Conservation (phyloP, 2,888 invertebrate species). For the Plagiodera versicolora region DNA sequence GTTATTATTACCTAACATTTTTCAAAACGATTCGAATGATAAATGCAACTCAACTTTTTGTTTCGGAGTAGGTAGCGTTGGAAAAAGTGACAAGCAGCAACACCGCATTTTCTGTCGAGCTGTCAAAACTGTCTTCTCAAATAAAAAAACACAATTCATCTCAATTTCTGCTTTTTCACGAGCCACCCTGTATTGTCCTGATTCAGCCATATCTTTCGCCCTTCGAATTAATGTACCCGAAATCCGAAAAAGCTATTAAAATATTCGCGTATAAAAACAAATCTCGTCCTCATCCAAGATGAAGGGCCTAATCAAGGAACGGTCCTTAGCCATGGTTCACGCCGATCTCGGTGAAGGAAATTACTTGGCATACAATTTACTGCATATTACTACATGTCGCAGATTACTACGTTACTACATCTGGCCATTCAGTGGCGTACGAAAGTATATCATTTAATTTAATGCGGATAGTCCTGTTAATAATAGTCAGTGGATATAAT, state of each 20-base stretch:
- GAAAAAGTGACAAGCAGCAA: too few relatives aligned
- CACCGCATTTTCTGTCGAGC: too few relatives aligned
- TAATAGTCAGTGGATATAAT: too few relatives aligned
- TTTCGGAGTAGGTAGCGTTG: too few relatives aligned
- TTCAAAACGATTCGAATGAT: too few relatives aligned
- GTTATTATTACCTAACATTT: too few relatives aligned
- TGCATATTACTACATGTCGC: conserved; percentile 51
- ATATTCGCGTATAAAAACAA: conserved; percentile 35
- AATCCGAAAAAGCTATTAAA: conserved; percentile 29
- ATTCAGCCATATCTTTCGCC: background rate
- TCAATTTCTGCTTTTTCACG: too few relatives aligned
- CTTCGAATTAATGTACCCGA: conserved; percentile 8
- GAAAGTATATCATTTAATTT: too few relatives aligned
- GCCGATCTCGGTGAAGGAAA: conserved; percentile 52
- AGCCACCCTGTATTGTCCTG: background rate
- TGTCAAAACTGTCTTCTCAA: too few relatives aligned
- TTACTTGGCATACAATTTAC: conserved; percentile 54
- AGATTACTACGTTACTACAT: conserved; percentile 34
- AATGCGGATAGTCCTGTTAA: too few relatives aligned
- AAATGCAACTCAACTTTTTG: too few relatives aligned
- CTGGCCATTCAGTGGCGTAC: background rate
- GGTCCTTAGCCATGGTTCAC: conserved; percentile 45
- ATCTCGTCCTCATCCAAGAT: conserved; percentile 41
- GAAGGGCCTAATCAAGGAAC: conserved; percentile 46
- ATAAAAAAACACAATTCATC: too few relatives aligned